Evolutionary conservation across 2,797 vertebrate species (phyloP).

Genomic region (Numenius phaeopus): DNA sequence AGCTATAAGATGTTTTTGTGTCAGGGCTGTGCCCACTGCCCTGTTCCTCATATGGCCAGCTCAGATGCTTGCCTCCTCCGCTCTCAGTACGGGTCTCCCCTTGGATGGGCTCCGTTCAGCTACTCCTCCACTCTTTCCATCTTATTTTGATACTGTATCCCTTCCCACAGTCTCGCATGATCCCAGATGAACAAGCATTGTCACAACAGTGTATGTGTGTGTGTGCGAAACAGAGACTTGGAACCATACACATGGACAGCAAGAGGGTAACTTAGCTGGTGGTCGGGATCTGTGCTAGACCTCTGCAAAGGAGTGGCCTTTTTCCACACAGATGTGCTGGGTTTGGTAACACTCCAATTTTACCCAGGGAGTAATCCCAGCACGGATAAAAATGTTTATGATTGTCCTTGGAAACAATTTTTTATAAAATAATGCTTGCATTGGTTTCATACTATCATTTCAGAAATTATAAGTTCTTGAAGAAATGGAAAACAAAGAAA

Average conservation of each 20-base stretch:
- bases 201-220: neutral
- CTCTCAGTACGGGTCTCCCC: neutral
- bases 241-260: neutral
- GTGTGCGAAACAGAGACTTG: neutral
- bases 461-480: neutral
- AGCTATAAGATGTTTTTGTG: neutral
- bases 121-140: neutral
- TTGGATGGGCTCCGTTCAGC: neutral
- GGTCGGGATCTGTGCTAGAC: neutral
- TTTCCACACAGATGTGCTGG: neutral
- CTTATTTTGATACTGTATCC: neutral
- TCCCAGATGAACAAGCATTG: neutral
- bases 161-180: neutral
- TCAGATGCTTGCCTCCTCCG: neutral
- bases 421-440: neutral
- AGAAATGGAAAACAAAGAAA: conserved; percentile 7
- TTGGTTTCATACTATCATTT: conserved; percentile 11
- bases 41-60: neutral
- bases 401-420: conserved; percentile 13
- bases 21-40: neutral
- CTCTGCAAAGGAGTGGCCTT: neutral
- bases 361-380: neutral
- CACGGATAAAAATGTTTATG: conserved; percentile 7
- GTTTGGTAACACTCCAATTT: neutral
- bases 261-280: neutral